Conservation (phyloP, 2,888 invertebrate species). For the Gryllus longicercus region DNA sequence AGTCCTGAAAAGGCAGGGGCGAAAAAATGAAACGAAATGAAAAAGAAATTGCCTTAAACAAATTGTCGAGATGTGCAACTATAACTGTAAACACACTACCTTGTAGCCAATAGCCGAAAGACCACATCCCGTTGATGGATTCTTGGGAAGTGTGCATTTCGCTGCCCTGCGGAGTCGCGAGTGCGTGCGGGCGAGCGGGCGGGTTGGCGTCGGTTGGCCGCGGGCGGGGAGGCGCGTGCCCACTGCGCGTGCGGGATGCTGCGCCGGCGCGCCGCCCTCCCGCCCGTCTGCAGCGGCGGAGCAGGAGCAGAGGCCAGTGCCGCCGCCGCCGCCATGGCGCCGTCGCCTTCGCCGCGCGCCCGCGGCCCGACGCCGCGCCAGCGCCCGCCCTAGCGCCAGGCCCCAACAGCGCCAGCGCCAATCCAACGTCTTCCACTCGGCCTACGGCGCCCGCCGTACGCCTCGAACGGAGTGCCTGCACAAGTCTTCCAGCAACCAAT, state of each 20-base stretch:
- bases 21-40: no score
- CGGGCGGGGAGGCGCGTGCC: not conserved
- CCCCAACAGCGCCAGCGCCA: constrained; percentile 41
- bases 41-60: no score
- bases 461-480: constrained; percentile 39
- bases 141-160: no score
- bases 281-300: not conserved
- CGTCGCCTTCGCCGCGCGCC: constrained; percentile 45
- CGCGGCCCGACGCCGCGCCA: not conserved
- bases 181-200: not conserved
- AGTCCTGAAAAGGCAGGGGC: no score
- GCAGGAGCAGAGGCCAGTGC: not conserved
- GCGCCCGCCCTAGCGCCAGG: constrained; percentile 20
- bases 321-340: constrained; percentile 36
- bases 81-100: no score
- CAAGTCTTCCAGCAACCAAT: constrained; percentile 53
- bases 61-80: no score
- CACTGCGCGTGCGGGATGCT: not conserved
- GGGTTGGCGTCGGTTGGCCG: not conserved
- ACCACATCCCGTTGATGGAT: no score
- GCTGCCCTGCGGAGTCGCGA: no score
- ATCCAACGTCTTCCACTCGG: not conserved
- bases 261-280: not conserved
- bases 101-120: no score
- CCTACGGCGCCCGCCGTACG: constrained; percentile 21